A percentile compares a stretch with the other conserved stretches of the same genome.
Conservation (phyloP, 2,797 vertebrate genomes). For the Scolopax bukidnonensis region DNA sequence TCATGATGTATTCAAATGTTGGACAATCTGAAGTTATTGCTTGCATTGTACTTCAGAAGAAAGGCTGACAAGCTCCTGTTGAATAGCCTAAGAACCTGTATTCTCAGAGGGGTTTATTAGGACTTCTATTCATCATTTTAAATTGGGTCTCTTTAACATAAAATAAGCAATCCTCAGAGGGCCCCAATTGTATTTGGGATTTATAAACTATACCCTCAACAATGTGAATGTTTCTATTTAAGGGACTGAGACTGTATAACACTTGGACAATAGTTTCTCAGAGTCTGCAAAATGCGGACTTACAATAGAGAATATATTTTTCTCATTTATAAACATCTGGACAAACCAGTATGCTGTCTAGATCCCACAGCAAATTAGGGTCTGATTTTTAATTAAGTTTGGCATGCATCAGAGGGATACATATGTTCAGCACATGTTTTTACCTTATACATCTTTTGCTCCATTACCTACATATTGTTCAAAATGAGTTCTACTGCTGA, state of each 20-base stretch:
- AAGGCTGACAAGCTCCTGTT: background rate
- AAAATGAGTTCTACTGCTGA: constrained; percentile 20
- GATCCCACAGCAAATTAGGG: constrained; percentile 48
- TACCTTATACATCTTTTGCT: constrained; percentile 53
- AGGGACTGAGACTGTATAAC: background rate
- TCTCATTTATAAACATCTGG: constrained; percentile 53
- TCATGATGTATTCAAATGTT: background rate
- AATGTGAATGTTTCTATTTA: constrained; percentile 29
- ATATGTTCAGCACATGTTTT: constrained; percentile 73
- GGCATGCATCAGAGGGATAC: constrained; percentile 47
- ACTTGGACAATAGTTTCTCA: constrained; percentile 32
- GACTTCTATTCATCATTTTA: constrained; percentile 7
- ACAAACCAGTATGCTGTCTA: constrained; percentile 5
- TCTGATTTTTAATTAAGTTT: constrained; percentile 70
- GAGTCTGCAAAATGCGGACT: background rate
- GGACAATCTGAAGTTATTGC: background rate
- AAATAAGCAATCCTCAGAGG: background rate
- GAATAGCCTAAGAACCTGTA: background rate
- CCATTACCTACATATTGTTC: constrained; percentile 37
- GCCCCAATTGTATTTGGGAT: background rate
- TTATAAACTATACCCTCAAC: background rate
- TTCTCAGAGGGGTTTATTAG: background rate
- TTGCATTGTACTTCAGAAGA: background rate
- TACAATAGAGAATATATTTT: constrained; percentile 21
- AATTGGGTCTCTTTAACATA: background rate